Evolutionary conservation across 2,888 invertebrate species (phyloP), one percentile per base, ranked within the genome.

Genomic region (Chloroclystis v-ata): DNA sequence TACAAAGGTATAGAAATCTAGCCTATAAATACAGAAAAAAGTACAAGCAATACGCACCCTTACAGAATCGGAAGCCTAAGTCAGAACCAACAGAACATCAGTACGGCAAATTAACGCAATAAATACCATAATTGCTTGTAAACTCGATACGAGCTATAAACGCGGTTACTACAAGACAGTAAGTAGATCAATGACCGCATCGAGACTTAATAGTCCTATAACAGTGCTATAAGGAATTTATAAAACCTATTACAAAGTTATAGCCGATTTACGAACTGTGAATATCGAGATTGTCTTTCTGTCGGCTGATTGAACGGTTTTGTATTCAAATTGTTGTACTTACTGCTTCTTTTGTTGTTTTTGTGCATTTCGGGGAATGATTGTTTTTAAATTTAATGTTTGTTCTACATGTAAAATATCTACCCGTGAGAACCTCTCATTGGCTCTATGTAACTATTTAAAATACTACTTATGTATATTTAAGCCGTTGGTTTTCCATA

Each of bases 181-280:
- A 75, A 74, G 68, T 68, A 73, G 69, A 73, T 78, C 64, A 70
- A 69, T 70, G 71, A 72, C 66, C 72, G 61, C 72, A 67, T 73
- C 65, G 63, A 62, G 71, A 66, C 65, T 75, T 75, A 74, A 72
- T 71, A 65, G 65, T 60, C 62, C 68, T 69, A 75, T 72, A 73
- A 66, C 67, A 64, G 62, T 59, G 60, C 59, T 65, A 65, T 66
- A 64, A 66, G 60, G 65, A 67, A 72, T 52, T 75, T 72, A 75
- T 72, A 73, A 71, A 72, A 72, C 69, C 71, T 65, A 74, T 77
- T 75, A 70, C 60, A 52, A 52, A 54, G 66, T 61, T 69, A 69
- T 60, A 60, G 63, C 64, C 57, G 60, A 69, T 72, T 76, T 74
- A 76, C 68, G 75, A 70, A 74, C 74, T 74, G 72, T 69, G 72